phyloP scores from a whole-genome alignment of 2,113 vertebrate genomes.

The Ictidomys tridecemlineatus region DNA sequence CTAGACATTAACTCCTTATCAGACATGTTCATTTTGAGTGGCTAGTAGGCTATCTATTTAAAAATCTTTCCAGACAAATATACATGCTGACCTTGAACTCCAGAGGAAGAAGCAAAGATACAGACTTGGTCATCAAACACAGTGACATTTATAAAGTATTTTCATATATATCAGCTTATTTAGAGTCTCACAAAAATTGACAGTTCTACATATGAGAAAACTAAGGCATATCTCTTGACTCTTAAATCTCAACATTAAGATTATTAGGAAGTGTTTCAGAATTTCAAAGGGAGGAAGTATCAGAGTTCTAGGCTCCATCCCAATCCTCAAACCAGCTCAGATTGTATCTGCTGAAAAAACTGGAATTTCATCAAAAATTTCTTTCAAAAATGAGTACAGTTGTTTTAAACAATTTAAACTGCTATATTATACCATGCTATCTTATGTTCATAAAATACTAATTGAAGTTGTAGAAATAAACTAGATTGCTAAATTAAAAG shows the following conservation, averaged over 20 bases:
- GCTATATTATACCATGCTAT: constrained; percentile 15
- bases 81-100: constrained; percentile 49
- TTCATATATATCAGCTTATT: constrained; percentile 52
- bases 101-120: constrained; percentile 16
- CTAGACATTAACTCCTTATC: constrained; percentile 40
- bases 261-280: constrained; percentile 13
- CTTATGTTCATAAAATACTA: constrained; percentile 30
- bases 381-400: constrained; percentile 42
- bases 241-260: constrained; percentile 35
- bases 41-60: neutral
- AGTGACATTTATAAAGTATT: constrained; percentile 23
- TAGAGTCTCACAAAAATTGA: constrained; percentile 62
- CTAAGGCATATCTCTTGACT: neutral
- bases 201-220: constrained; percentile 48
- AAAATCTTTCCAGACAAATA: constrained; percentile 40
- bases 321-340: constrained; percentile 12
- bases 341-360: constrained; percentile 55
- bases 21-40: constrained; percentile 20
- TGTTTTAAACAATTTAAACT: constrained; percentile 54
- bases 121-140: neutral
- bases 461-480: constrained; percentile 50
- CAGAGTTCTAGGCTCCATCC: neutral
- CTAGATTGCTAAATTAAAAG: constrained; percentile 36
- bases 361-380: constrained; percentile 47
- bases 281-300: constrained; percentile 24